Evolutionary conservation across 1,140 invertebrate genomes (phyloP).

Genomic region (Aphis craccivora): DNA sequence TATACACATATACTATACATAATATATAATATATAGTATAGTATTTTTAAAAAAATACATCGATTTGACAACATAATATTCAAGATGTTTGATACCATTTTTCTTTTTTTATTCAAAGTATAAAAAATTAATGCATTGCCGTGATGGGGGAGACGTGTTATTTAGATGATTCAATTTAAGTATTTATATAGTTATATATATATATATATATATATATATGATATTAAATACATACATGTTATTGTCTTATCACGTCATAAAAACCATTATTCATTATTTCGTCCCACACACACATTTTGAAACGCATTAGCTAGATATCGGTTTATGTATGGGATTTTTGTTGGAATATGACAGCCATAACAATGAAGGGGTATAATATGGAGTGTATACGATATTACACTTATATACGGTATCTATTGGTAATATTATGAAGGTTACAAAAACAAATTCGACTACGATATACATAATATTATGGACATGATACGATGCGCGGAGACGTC

Average conservation of each 20-base stretch:
- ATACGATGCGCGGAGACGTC: not conserved
- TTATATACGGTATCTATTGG: not conserved
- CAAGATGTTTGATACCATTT: not conserved
- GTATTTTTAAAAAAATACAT: not conserved
- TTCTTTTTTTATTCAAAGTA: not conserved
- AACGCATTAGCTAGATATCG: slow-evolving; percentile 24
- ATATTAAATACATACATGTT: not conserved
- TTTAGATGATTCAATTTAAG: slow-evolving; percentile 5
- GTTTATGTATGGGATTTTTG: slow-evolving; percentile 5
- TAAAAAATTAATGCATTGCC: not conserved
- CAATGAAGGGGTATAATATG: not conserved
- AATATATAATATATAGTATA: not conserved
- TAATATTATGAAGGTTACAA: not conserved
- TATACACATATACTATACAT: no score
- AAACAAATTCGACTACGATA: not conserved
- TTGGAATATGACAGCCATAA: slow-evolving; percentile 26
- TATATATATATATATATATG: not conserved
- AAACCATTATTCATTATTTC: slow-evolving; percentile 36
- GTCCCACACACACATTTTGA: not conserved
- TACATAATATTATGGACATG: no score
- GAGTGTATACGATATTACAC: not conserved
- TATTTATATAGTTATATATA: not conserved
- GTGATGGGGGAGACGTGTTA: not conserved
- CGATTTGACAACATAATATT: not conserved
- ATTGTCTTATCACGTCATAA: not conserved